phyloP scores from a whole-genome alignment of 2,113 vertebrate species.

The Nycticorax nycticorax region DNA sequence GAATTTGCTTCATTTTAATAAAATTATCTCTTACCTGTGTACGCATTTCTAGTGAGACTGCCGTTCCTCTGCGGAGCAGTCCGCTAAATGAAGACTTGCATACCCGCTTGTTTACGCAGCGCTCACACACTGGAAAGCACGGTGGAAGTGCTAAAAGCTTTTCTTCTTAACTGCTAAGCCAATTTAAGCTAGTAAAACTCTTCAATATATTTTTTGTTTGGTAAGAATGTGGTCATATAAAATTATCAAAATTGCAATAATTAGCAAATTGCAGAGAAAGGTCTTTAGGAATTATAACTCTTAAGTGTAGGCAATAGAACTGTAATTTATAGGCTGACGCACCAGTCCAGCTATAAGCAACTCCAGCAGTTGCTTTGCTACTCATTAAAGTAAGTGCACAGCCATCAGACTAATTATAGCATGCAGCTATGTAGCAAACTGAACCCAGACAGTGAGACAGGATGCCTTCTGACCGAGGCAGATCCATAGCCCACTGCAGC shows the following conservation, averaged over 20 bases:
- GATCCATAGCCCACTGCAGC: not conserved
- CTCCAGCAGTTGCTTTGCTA: slow-evolving; percentile 1
- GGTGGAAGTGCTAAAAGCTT: not conserved
- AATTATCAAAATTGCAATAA: slow-evolving; percentile 35
- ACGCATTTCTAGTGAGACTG: not conserved
- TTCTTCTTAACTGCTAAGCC: not conserved
- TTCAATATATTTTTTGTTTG: not conserved
- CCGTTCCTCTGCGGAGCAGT: not conserved
- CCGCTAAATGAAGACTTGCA: not conserved
- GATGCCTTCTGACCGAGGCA: not conserved
- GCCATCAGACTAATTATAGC: slow-evolving; percentile 39
- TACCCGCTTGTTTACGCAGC: not conserved
- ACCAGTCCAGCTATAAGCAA: not conserved
- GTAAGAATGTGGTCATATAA: not conserved
- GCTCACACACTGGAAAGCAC: not conserved
- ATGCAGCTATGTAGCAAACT: not conserved
- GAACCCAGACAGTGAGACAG: not conserved
- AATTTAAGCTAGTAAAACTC: not conserved
- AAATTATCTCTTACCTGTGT: not conserved
- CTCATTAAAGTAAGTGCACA: slow-evolving; percentile 33
- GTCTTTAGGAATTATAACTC: not conserved
- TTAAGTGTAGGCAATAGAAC: not conserved
- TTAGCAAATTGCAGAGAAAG: not conserved
- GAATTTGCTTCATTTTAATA: not conserved
- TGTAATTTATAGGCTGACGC: slow-evolving; percentile 17